A percentile compares a stretch with the other conserved stretches of the same genome.
phyloP scores from a whole-genome alignment of 1,140 invertebrate species.

The Lepidostoma basale region DNA sequence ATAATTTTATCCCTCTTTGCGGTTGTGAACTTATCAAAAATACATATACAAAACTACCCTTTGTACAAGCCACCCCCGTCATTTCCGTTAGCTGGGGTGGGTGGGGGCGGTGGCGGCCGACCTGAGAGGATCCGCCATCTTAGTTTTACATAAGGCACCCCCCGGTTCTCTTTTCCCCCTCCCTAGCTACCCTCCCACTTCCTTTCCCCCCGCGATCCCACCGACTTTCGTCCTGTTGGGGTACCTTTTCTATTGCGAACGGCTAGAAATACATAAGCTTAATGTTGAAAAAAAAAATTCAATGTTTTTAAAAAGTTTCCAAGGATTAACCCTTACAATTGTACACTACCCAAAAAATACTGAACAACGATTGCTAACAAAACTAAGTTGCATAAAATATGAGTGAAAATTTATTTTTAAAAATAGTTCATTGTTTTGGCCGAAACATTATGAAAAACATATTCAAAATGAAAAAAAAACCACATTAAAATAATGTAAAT shows the following conservation, averaged over 20 bases:
- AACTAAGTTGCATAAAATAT: too few species aligned
- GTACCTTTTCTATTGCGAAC: background rate
- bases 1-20: conserved; percentile 2
- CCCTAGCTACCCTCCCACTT: background rate
- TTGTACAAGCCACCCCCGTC: conserved; percentile 13
- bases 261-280: background rate
- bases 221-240: background rate
- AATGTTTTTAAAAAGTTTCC: too few species aligned
- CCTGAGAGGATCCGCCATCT: conserved; percentile 44
- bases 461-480: too few species aligned
- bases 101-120: conserved; percentile 33
- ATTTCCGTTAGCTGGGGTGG: conserved; percentile 17
- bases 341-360: too few species aligned
- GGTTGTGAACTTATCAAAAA: conserved; percentile 24
- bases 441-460: too few species aligned
- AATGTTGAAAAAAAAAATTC: too few species aligned
- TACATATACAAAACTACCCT: conserved; percentile 27
- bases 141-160: conserved; percentile 45
- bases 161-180: background rate
- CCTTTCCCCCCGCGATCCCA: conserved; percentile 2
- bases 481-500: too few species aligned
- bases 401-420: too few species aligned
- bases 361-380: too few species aligned
- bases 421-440: too few species aligned
- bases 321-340: too few species aligned